Evolutionary conservation across 1,140 invertebrate genomes (phyloP).

Genomic region (Drosophila carrolli): DNA sequence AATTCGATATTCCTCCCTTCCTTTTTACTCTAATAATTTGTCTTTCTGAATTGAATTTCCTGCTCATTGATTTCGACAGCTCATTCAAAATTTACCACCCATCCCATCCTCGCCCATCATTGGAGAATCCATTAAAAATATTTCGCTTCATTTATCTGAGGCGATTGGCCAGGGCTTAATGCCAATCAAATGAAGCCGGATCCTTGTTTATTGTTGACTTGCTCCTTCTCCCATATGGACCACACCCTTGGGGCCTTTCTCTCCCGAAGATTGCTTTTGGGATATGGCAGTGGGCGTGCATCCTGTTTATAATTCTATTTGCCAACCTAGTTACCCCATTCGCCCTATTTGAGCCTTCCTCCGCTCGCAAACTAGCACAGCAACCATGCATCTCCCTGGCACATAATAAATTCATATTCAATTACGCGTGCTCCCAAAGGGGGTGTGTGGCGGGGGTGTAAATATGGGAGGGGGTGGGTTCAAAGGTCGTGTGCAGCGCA

Average conservation of each 20-base stretch:
- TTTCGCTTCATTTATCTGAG: constrained; percentile 54
- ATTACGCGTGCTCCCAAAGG: constrained; percentile 60
- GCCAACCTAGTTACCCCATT: constrained; percentile 30
- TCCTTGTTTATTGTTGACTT: constrained; percentile 49
- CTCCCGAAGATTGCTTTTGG: constrained; percentile 38
- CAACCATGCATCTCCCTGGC: constrained; percentile 24
- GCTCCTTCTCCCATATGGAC: constrained; percentile 24
- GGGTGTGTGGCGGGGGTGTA: background rate
- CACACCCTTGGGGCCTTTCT: constrained; percentile 24
- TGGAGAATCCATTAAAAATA: constrained; percentile 49
- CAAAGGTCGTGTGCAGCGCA: constrained; percentile 47
- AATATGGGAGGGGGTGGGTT: background rate
- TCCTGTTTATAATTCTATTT: constrained; percentile 45
- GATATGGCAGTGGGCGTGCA: constrained; percentile 13
- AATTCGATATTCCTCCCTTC: background rate
- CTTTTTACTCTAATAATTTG: background rate
- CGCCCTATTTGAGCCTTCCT: background rate
- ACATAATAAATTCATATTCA: constrained; percentile 82
- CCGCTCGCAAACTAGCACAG: constrained; percentile 25
- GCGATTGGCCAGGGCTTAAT: constrained; percentile 49
- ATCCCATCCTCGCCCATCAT: background rate
- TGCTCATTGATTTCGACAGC: constrained; percentile 22
- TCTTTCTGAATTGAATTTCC: background rate
- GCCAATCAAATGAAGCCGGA: constrained; percentile 51
- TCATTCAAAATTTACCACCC: constrained; percentile 4